These are phyloP conservation scores for Eurypyga helias DNA, from an alignment of 2,113 vertebrate species.

Conservation along the genomic window DNA sequence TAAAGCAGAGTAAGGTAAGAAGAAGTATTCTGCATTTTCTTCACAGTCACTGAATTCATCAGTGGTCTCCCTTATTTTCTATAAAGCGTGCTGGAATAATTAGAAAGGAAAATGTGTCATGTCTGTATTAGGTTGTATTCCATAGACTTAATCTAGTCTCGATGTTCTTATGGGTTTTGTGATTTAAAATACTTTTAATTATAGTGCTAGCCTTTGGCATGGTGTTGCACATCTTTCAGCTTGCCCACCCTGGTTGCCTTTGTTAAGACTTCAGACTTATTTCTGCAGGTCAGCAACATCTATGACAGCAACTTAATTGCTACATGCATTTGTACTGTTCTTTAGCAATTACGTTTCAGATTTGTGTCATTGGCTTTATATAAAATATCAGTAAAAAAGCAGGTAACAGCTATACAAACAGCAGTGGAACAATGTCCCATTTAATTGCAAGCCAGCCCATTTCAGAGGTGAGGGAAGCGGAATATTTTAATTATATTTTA, in stretches of 20 bases:
- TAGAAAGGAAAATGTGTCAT: background rate
- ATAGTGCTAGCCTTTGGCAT: background rate
- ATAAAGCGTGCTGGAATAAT: background rate
- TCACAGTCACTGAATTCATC: background rate
- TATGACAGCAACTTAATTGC: conserved; percentile 79
- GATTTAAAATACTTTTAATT: background rate
- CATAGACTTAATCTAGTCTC: background rate
- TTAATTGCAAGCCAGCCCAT: conserved; percentile 20
- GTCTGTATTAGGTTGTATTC: background rate
- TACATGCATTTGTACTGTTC: conserved; percentile 65
- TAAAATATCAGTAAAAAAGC: conserved; percentile 69
- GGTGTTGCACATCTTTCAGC: background rate
- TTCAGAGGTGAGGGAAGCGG: background rate
- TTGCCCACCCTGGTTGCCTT: background rate
- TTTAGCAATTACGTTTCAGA: conserved; percentile 67
- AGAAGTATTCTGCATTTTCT: background rate
- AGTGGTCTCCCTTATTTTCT: background rate
- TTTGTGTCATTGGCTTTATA: conserved; percentile 60
- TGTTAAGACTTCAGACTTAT: background rate
- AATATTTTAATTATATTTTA: conserved; percentile 46
- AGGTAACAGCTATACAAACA: conserved; percentile 47
- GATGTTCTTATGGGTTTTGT: background rate
- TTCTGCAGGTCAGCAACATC: conserved; percentile 16
- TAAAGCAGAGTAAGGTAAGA: background rate
- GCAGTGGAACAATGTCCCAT: conserved; percentile 39